A percentile compares a stretch with the other conserved stretches of the same genome.
Conservation (phyloP, 2,797 vertebrate species). For the Mormyrops attenuatus region DNA sequence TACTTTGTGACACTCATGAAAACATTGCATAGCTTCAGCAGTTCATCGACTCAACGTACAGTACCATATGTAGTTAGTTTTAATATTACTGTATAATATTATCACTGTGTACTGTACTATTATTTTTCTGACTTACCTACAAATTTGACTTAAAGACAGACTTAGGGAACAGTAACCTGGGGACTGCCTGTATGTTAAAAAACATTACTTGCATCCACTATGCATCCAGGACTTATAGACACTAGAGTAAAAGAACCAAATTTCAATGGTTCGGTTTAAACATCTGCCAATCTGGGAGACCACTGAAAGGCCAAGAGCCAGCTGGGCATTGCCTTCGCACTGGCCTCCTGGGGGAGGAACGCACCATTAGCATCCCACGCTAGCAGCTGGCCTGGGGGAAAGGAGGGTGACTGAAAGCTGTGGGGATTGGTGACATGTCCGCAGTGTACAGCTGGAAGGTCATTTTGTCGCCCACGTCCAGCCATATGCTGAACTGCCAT, state of each 20-base stretch:
- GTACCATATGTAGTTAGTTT: background rate
- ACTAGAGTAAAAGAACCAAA: background rate
- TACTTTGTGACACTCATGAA: background rate
- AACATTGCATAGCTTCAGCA: background rate
- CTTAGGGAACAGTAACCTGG: background rate
- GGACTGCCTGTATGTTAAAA: background rate
- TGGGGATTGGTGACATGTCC: conserved; percentile 73
- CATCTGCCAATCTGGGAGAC: conserved; percentile 43
- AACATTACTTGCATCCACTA: background rate
- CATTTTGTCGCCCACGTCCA: conserved; percentile 60
- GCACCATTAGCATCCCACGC: conserved; percentile 55
- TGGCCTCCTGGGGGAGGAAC: conserved; percentile 35
- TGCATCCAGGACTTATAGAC: background rate
- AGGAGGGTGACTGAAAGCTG: conserved; percentile 29
- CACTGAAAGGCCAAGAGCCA: conserved; percentile 49
- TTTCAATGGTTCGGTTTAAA: background rate
- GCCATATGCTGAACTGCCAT: conserved; percentile 71
- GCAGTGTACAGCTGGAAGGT: conserved; percentile 72
- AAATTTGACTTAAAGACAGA: background rate
- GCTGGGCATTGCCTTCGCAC: conserved; percentile 59
- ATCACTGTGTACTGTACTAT: background rate
- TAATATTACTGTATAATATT: background rate
- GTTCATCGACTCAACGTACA: background rate
- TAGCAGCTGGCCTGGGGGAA: conserved; percentile 65
- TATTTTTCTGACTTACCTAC: background rate